Percentiles rank a stretch among this genome's conserved stretches.
Conservation (phyloP, 2,797 vertebrate species). For the Acestrorhynchus altus region DNA sequence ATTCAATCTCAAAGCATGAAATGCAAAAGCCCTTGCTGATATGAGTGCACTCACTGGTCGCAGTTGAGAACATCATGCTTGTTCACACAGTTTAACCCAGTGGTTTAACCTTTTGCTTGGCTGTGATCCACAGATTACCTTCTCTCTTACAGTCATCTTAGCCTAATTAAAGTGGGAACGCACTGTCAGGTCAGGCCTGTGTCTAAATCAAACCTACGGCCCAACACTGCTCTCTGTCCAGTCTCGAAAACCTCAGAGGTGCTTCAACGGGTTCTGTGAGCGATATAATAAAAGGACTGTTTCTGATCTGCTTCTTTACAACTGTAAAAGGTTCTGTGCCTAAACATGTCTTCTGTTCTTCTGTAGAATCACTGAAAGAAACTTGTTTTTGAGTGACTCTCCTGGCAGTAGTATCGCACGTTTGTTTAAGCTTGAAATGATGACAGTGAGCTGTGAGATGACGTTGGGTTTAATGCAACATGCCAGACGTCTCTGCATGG, state of each 20-base stretch:
- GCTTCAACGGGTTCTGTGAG: not conserved
- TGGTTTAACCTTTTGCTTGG: constrained; percentile 25
- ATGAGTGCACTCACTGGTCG: not conserved
- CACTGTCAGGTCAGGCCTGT: not conserved
- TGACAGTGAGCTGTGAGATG: too few relatives aligned
- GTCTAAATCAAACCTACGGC: constrained; percentile 13
- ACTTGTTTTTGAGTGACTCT: too few relatives aligned
- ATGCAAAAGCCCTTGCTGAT: too few relatives aligned
- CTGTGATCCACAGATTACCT: constrained; percentile 34
- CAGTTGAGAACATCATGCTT: not conserved
- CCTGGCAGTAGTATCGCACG: too few relatives aligned
- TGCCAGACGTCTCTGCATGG: too few relatives aligned
- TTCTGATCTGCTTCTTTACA: too few relatives aligned
- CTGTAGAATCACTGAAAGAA: not conserved
- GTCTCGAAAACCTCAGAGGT: not conserved
- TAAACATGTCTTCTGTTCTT: too few relatives aligned
- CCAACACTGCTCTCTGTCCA: not conserved
- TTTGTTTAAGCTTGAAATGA: not conserved
- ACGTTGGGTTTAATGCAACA: too few relatives aligned
- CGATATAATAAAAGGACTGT: not conserved
- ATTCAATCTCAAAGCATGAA: too few relatives aligned
- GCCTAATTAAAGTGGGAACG: constrained; percentile 18
- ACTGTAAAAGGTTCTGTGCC: too few relatives aligned
- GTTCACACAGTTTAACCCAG: constrained; percentile 11
- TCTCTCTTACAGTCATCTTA: not conserved